Evolutionary conservation across 2,113 vertebrate species (phyloP).

Genomic region (Scalopus aquaticus): DNA sequence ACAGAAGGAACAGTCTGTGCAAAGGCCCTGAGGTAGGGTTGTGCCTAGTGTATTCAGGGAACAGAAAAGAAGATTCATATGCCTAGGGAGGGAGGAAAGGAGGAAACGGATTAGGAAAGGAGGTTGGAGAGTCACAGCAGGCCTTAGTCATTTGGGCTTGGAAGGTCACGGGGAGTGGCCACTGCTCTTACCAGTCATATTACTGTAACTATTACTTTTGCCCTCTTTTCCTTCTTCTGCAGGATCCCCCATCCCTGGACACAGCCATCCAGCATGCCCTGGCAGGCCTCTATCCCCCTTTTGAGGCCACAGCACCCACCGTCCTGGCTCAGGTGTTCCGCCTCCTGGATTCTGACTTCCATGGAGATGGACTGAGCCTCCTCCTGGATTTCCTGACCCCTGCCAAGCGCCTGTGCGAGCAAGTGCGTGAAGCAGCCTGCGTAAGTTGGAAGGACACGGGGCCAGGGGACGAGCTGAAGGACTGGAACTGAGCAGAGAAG

Average conservation of each 20-base stretch:
- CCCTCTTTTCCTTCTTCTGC: neutral
- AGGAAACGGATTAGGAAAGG: neutral
- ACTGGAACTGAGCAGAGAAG: neutral
- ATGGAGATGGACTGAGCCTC: conserved; percentile 92
- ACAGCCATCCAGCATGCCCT: conserved; percentile 92
- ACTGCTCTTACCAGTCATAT: neutral
- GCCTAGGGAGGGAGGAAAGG: neutral
- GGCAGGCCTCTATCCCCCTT: conserved; percentile 93
- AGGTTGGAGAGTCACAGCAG: neutral
- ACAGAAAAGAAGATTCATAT: neutral
- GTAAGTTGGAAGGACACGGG: conserved; percentile 84
- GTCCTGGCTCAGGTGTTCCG: conserved; percentile 95
- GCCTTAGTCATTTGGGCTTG: neutral
- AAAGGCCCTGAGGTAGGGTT: neutral
- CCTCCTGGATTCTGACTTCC: conserved; percentile 93
- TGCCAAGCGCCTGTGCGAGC: conserved; percentile 94
- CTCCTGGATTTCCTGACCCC: conserved; percentile 96
- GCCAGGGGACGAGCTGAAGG: neutral
- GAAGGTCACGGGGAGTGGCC: neutral
- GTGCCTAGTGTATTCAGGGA: neutral
- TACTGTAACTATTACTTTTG: neutral
- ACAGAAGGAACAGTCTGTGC: neutral
- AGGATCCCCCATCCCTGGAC: conserved; percentile 93
- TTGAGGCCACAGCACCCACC: conserved; percentile 92
- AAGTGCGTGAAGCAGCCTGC: conserved; percentile 93